phyloP scores from a whole-genome alignment of 2,888 invertebrate species.

The Volucella zonaria region DNA sequence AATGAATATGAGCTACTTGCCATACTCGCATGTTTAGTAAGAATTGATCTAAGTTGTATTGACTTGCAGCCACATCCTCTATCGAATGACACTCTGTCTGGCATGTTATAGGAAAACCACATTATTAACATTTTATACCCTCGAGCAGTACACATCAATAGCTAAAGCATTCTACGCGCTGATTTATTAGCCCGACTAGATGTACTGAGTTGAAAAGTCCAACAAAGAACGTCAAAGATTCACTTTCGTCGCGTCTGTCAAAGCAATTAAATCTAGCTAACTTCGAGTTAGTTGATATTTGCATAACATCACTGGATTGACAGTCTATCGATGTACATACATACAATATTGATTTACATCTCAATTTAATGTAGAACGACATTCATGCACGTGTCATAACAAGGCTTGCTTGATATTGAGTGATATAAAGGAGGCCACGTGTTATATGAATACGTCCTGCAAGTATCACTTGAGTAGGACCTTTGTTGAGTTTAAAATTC shows the following conservation, averaged over 20 bases:
- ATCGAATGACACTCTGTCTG: slow-evolving; percentile 1
- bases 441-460: too few species aligned
- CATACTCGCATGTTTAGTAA: too few species aligned
- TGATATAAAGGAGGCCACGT: not conserved
- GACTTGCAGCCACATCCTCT: slow-evolving; percentile 5
- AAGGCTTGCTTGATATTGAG: not conserved
- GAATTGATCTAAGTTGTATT: not conserved
- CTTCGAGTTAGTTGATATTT: slow-evolving; percentile 14
- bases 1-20: too few species aligned
- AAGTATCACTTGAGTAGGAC: too few species aligned
- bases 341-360: slow-evolving; percentile 32
- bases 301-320: slow-evolving; percentile 15
- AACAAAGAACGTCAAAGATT: slow-evolving; percentile 58
- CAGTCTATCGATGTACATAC: slow-evolving; percentile 13
- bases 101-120: slow-evolving; percentile 21
- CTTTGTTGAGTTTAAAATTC: too few species aligned
- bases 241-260: slow-evolving; percentile 54
- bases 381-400: slow-evolving; percentile 52
- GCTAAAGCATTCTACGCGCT: slow-evolving; percentile 13
- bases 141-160: slow-evolving; percentile 10
- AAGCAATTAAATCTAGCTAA: slow-evolving; percentile 55
- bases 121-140: slow-evolving; percentile 42
- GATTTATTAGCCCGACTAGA: slow-evolving; percentile 39
- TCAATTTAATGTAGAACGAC: slow-evolving; percentile 39
- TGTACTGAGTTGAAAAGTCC: not conserved